Evolutionary conservation across 2,888 invertebrate genomes (phyloP).

Genomic region (Perithous albicinctus): DNA sequence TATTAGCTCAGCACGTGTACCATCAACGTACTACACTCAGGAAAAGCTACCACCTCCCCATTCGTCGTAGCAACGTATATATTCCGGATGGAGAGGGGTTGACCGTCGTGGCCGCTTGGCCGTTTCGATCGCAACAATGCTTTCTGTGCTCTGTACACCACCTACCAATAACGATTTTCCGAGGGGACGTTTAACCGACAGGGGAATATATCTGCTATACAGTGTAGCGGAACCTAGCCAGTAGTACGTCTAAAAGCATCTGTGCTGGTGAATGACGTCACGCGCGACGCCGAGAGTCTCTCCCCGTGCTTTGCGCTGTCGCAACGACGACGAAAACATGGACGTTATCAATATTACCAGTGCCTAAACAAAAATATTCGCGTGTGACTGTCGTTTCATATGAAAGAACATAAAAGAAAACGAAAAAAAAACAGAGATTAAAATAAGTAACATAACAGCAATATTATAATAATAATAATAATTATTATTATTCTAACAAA

Average conservation of each 20-base stretch:
- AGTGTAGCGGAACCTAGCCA: neutral
- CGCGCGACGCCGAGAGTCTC: conserved; percentile 67
- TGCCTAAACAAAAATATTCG: conserved; percentile 49
- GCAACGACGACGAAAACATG: conserved; percentile 76
- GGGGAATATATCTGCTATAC: neutral
- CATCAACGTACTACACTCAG: neutral
- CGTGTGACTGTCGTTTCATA: conserved; percentile 13
- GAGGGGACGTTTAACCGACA: conserved; percentile 51
- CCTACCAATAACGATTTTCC: conserved; percentile 69
- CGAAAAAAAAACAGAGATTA: conserved; percentile 30
- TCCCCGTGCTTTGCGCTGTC: conserved; percentile 69
- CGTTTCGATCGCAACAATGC: conserved; percentile 56
- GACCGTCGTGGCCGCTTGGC: conserved; percentile 43
- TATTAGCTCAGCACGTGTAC: conserved; percentile 13
- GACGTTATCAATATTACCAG: conserved; percentile 73
- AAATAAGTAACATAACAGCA: neutral
- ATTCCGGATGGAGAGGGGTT: neutral
- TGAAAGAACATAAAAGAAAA: conserved; percentile 13
- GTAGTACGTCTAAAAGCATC: conserved; percentile 55
- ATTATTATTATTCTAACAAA: too few relatives aligned
- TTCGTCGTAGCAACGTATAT: too few relatives aligned
- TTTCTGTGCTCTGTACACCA: conserved; percentile 39
- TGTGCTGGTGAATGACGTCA: conserved; percentile 62
- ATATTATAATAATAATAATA: neutral
- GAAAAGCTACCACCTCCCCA: neutral